Evolutionary conservation across 2,797 vertebrate species (phyloP).

Genomic region (Muraenolepis orangiensis): DNA sequence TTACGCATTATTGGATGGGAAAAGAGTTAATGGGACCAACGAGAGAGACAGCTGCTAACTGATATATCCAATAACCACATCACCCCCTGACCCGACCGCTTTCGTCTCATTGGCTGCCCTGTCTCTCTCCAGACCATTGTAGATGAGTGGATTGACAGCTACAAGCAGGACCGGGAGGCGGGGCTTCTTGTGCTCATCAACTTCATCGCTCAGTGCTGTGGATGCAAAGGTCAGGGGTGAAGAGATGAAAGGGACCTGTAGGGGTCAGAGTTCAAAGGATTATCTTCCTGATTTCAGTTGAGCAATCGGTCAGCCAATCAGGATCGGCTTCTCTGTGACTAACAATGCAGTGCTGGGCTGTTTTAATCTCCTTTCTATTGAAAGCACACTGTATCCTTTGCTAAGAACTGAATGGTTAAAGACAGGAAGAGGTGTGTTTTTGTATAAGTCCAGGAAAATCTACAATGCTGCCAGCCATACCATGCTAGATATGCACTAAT

Average conservation of each 20-base stretch:
- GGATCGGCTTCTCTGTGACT: conserved; percentile 38
- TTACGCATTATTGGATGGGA: neutral
- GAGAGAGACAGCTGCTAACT: conserved; percentile 1
- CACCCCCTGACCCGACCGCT: conserved; percentile 24
- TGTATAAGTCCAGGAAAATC: neutral
- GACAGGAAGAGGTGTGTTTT: neutral
- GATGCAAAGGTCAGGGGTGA: conserved; percentile 83
- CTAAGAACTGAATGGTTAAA: neutral
- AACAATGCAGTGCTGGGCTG: conserved; percentile 24
- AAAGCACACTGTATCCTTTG: neutral
- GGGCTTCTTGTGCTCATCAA: conserved; percentile 84
- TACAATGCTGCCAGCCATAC: neutral
- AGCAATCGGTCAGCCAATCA: conserved; percentile 33
- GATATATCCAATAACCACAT: neutral
- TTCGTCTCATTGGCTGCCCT: conserved; percentile 43
- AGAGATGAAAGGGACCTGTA: conserved; percentile 5
- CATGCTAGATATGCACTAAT: neutral
- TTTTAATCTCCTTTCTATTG: conserved; percentile 23
- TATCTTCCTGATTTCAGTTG: conserved; percentile 46
- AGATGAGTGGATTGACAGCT: conserved; percentile 88
- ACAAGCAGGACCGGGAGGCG: conserved; percentile 73
- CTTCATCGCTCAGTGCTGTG: conserved; percentile 83
- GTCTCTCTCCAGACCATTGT: conserved; percentile 76
- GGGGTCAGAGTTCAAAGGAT: conserved; percentile 52
- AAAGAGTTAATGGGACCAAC: conserved; percentile 1